A percentile compares a stretch with the other conserved stretches of the same genome.
Conservation (phyloP, 2,888 invertebrate genomes). For the Erpobdella octoculata region DNA sequence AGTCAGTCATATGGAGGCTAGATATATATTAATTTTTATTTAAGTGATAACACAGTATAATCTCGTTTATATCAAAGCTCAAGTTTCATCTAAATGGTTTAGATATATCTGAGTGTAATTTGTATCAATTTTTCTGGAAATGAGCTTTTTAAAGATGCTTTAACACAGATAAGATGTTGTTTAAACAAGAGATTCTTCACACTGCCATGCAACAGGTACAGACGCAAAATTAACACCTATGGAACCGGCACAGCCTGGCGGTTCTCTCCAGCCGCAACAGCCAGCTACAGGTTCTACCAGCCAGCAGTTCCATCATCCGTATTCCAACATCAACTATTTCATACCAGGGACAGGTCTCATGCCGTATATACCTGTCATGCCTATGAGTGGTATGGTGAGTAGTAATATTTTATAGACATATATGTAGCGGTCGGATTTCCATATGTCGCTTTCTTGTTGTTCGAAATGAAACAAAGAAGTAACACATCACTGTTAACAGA, state of each 20-base stretch:
- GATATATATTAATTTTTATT: background rate
- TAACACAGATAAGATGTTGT: too few species aligned
- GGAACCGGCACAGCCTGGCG: constrained; percentile 12
- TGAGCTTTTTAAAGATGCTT: too few species aligned
- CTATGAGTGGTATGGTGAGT: constrained; percentile 28
- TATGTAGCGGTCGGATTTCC: background rate
- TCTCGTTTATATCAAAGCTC: background rate
- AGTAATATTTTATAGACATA: background rate
- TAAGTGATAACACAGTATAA: background rate
- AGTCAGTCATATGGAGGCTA: background rate
- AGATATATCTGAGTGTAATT: too few species aligned
- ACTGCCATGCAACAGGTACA: too few species aligned
- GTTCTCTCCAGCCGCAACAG: constrained; percentile 19
- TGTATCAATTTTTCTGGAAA: too few species aligned
- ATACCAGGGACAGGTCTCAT: constrained; percentile 20
- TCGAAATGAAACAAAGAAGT: too few species aligned
- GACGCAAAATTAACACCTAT: constrained; percentile 27
- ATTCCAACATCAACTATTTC: background rate
- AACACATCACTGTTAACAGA: too few species aligned
- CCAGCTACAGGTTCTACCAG: constrained; percentile 7
- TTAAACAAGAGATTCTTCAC: too few species aligned
- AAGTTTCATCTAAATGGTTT: background rate
- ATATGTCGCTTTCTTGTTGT: background rate
- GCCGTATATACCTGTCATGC: constrained; percentile 30
- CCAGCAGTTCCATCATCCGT: constrained; percentile 18